These are phyloP conservation scores for Drosophila pandora DNA, from an alignment of 1,140 invertebrate genomes.

Conservation along the genomic window DNA sequence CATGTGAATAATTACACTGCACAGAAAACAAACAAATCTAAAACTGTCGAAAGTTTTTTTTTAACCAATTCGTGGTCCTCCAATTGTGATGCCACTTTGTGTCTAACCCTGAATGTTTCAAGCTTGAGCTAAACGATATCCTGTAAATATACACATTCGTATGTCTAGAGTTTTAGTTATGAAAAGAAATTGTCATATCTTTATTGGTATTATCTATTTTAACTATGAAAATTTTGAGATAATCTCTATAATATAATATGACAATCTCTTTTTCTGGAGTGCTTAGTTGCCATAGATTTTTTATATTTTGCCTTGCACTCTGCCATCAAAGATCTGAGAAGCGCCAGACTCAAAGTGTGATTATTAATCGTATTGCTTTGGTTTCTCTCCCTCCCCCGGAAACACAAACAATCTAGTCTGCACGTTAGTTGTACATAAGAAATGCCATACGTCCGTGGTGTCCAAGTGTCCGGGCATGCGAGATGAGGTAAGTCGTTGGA, in stretches of 20 bases:
- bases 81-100: slow-evolving; percentile 24
- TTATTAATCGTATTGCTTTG: slow-evolving; percentile 48
- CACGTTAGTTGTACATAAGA: slow-evolving; percentile 98
- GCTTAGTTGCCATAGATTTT: slow-evolving; percentile 16
- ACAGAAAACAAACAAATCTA: slow-evolving; percentile 10
- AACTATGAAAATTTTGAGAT: too few species aligned
- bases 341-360: neutral
- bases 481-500: slow-evolving; percentile 88
- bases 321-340: slow-evolving; percentile 10
- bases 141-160: slow-evolving; percentile 51
- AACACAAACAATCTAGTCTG: slow-evolving; percentile 89
- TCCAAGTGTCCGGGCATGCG: slow-evolving; percentile 98
- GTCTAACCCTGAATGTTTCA: slow-evolving; percentile 59
- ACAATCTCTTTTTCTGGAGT: slow-evolving; percentile 8
- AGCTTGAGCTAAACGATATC: slow-evolving; percentile 33
- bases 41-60: slow-evolving; percentile 14
- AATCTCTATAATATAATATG: neutral
- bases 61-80: slow-evolving; percentile 18
- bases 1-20: slow-evolving; percentile 41
- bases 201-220: neutral
- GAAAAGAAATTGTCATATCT: slow-evolving; percentile 3
- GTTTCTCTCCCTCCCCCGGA: slow-evolving; percentile 33
- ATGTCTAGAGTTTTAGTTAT: slow-evolving; percentile 27
- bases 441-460: slow-evolving; percentile 96
- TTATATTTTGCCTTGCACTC: slow-evolving; percentile 26